Base-by-base conservation (phyloP, 2,797 vertebrate species). In the Brachyrhaphis roseni region DNA sequence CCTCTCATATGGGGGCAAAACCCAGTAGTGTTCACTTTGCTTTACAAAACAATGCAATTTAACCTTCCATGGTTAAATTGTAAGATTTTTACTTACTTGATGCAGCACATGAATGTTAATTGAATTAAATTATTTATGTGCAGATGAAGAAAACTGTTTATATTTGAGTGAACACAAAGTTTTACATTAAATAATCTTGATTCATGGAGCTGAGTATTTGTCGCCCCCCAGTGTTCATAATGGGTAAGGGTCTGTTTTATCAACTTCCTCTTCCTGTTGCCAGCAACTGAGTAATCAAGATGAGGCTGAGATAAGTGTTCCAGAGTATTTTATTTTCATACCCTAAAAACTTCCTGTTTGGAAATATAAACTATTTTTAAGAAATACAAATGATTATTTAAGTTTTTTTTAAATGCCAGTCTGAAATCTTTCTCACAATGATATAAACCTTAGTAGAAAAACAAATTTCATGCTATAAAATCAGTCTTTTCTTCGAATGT, bases 401-500 rank as follows among this genome's bases (percentile, higher is more conserved):
- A 36, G 45, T 23, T 46, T 73, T 26, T 26, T 15, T 46, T 75
- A 47, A 8, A 26, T 76, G 55, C 79, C 46, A 75, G 28, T 78
- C 13, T 5, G 20, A 72, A 47, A 43, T 57, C 16, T 31, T 66
- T 36, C 15, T 12, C 12, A 16, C 5, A 36, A 16, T 7, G 53
- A 45, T 34, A 39, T 28, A 39, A 11, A 78, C n/a, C 6, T 45
- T 15, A 12, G 8, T 18, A 71, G 47, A 26, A 73, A 10, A 26
- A 75, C 41, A 70, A 31, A 36, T 71, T 23, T 74, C 15, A 75
- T 57, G 7, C 72, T 20, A 85, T 20, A 83, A 78, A 45, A 4
- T 86, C 78, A 83, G 43, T 79, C 78, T 87, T 93, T 92, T 83
- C 78, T 93, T 74, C 80, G 78, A 45, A 96, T 92, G 88, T 91